Conservation (phyloP, 2,888 invertebrate species). For the Liposcelis brunnea region DNA sequence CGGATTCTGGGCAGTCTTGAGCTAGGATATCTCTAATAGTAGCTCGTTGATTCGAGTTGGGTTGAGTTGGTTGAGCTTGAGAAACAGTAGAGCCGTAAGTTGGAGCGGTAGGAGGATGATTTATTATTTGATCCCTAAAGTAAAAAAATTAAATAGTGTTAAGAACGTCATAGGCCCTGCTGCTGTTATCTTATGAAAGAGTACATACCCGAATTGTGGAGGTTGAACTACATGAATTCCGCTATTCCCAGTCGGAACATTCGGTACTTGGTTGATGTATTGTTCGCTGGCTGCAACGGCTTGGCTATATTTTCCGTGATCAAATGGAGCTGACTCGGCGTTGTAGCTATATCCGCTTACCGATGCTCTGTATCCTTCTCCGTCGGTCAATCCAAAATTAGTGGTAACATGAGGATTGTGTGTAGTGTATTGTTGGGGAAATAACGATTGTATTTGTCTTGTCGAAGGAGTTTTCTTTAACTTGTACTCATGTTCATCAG, state of each 20-base stretch:
- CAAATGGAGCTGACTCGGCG: neutral
- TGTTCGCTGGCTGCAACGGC: slow-evolving; percentile 4
- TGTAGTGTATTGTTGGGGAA: slow-evolving; percentile 6
- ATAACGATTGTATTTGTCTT: slow-evolving; percentile 2
- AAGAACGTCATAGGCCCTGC: no score
- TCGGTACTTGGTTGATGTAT: neutral
- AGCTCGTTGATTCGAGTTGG: slow-evolving; percentile 11
- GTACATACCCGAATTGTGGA: neutral
- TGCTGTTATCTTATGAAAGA: no score
- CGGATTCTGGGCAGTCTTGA: slow-evolving; percentile 16
- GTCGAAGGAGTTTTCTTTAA: neutral
- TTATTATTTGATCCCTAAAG: neutral
- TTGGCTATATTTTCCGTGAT: neutral
- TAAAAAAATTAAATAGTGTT: neutral
- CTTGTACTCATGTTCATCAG: no score
- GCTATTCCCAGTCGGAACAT: neutral
- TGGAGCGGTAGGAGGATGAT: neutral
- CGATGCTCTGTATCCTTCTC: neutral
- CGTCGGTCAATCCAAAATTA: slow-evolving; percentile 2
- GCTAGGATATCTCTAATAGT: slow-evolving; percentile 15
- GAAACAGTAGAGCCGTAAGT: neutral
- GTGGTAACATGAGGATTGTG: slow-evolving; percentile 1
- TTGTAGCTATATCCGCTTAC: neutral
- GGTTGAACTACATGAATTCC: slow-evolving; percentile 2
- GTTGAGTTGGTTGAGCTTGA: neutral